Percentiles rank a stretch among this genome's conserved stretches.
Evolutionary conservation across 1,140 invertebrate genomes (phyloP).

Genomic region (Nomia melanderi): DNA sequence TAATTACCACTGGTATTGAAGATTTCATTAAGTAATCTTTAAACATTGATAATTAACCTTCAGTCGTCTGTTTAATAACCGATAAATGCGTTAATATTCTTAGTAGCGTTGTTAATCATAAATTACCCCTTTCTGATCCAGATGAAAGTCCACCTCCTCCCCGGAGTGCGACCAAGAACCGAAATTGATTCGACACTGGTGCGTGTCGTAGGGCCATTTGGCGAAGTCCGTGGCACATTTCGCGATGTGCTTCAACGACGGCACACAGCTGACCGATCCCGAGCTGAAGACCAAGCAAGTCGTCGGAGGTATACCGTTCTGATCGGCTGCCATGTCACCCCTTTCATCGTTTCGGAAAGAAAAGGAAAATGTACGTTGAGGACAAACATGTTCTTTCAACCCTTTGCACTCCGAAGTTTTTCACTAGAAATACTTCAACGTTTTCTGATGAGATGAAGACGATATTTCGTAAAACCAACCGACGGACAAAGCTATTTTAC

Average conservation of each 20-base stretch:
- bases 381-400: neutral
- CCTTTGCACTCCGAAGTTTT: too few species aligned
- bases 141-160: conserved; percentile 82
- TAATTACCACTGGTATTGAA: too few species aligned
- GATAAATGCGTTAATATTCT: too few species aligned
- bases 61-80: too few species aligned
- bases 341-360: conserved; percentile 52
- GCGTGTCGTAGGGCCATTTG: conserved; percentile 77
- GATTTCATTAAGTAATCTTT: too few species aligned
- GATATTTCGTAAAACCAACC: too few species aligned
- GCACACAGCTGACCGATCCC: conserved; percentile 68
- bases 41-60: too few species aligned
- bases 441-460: too few species aligned
- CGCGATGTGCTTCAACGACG: conserved; percentile 63
- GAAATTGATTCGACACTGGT: conserved; percentile 74
- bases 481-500: too few species aligned
- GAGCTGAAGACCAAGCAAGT: conserved; percentile 65
- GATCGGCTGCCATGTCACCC: conserved; percentile 62
- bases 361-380: neutral
- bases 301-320: conserved; percentile 62
- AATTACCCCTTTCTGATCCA: conserved; percentile 65
- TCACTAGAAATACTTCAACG: too few species aligned
- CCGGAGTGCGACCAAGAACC: conserved; percentile 83
- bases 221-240: conserved; percentile 72
- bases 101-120: too few species aligned